A percentile compares a stretch with the other conserved stretches of the same genome.
Conservation (phyloP, 2,888 invertebrate species). For the Lacanobia wlatinum region DNA sequence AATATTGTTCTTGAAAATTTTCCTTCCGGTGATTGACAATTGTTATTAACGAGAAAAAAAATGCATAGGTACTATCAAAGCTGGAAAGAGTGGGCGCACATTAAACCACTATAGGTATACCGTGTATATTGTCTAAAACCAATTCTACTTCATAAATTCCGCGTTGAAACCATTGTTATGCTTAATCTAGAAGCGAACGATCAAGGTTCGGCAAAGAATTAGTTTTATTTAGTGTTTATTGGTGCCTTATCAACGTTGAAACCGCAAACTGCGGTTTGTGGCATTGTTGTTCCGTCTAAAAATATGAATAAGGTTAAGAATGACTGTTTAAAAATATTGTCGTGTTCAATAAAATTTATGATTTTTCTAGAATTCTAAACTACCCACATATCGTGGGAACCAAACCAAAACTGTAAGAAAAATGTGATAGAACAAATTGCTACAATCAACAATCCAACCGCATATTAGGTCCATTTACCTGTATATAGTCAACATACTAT, state of each 20-base stretch:
- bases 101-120: not conserved
- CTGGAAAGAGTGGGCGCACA: conserved; percentile 1
- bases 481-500: conserved; percentile 57
- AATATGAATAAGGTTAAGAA: conserved; percentile 21
- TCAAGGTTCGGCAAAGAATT: conserved; percentile 21
- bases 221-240: conserved; percentile 34
- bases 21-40: conserved; percentile 14
- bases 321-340: conserved; percentile 4
- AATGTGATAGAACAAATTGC: conserved; percentile 50
- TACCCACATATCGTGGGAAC: conserved; percentile 56
- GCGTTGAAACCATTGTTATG: conserved; percentile 14
- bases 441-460: conserved; percentile 43
- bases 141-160: not conserved
- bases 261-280: conserved; percentile 49
- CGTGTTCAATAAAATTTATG: conserved; percentile 2
- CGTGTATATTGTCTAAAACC: not conserved
- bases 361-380: conserved; percentile 15
- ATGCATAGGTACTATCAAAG: not conserved
- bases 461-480: conserved; percentile 61
- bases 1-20: conserved; percentile 2
- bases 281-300: conserved; percentile 28
- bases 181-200: conserved; percentile 11
- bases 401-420: conserved; percentile 45
- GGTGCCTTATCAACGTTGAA: conserved; percentile 22
- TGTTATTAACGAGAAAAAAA: conserved; percentile 11